Evolutionary conservation across 1,140 invertebrate genomes (phyloP).

Genomic region (Euwallacea similis): DNA sequence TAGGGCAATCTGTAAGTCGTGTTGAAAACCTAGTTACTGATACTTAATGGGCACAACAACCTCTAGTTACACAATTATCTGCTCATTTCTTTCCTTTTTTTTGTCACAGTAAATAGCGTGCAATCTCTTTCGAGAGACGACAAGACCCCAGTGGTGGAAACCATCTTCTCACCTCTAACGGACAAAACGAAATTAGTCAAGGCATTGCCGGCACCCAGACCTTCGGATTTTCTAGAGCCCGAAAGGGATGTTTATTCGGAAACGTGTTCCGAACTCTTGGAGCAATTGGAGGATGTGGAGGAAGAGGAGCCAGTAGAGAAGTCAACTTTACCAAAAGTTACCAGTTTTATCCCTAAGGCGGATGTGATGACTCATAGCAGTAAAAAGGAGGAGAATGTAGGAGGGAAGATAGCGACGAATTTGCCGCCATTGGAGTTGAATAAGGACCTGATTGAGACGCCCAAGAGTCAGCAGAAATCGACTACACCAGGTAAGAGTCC

Average conservation of each 20-base stretch:
- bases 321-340: conserved; percentile 10
- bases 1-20: no score
- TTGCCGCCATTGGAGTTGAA: conserved; percentile 40
- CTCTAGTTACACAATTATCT: conserved; percentile 1
- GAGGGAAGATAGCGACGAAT: no score
- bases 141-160: conserved; percentile 52
- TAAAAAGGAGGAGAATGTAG: background rate
- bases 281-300: conserved; percentile 47
- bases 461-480: conserved; percentile 48
- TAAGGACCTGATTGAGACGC: conserved; percentile 46
- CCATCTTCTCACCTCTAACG: conserved; percentile 44
- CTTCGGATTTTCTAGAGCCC: conserved; percentile 47
- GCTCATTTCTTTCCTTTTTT: conserved; percentile 38
- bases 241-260: conserved; percentile 51
- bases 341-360: conserved; percentile 3
- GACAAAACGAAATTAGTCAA: conserved; percentile 42
- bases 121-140: conserved; percentile 52
- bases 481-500: conserved; percentile 47
- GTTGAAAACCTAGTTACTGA: no score
- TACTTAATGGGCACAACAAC: no score
- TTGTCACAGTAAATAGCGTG: conserved; percentile 52
- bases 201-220: conserved; percentile 46
- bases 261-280: conserved; percentile 49
- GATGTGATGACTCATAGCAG: background rate
- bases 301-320: conserved; percentile 41